Percentiles rank a stretch among this genome's conserved stretches.
Evolutionary conservation across 2,797 vertebrate genomes (phyloP).

Genomic region (Sternarchorhynchus goeldii): DNA sequence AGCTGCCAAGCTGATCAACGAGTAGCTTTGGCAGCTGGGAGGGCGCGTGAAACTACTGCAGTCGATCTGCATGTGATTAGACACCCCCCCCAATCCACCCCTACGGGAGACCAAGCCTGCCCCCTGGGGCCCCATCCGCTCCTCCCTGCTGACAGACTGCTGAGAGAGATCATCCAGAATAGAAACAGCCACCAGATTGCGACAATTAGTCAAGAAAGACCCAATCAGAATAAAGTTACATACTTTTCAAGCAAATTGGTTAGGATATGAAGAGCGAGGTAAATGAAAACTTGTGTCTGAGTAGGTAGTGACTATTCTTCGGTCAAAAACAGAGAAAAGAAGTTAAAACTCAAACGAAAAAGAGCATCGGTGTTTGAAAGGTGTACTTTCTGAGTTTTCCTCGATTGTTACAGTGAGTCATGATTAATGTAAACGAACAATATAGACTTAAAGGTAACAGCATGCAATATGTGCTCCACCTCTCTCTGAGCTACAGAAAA

Average conservation of each 20-base stretch:
- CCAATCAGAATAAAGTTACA: not conserved
- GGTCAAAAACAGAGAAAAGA: not conserved
- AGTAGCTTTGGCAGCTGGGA: slow-evolving; percentile 17
- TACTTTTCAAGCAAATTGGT: not conserved
- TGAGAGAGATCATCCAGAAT: no score
- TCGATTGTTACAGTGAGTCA: not conserved
- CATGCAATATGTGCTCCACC: not conserved
- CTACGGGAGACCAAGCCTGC: slow-evolving; percentile 21
- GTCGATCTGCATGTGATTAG: slow-evolving; percentile 32
- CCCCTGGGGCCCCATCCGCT: not conserved
- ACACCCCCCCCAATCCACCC: slow-evolving; percentile 5
- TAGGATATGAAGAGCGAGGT: not conserved
- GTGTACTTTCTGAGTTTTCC: not conserved
- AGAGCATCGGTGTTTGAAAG: no score
- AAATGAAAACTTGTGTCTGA: not conserved
- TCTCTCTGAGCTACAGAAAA: not conserved
- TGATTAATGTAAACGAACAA: not conserved
- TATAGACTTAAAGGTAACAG: slow-evolving; percentile 1
- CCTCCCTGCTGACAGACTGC: no score
- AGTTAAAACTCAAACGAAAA: not conserved
- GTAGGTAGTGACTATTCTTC: not conserved
- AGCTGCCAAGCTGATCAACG: slow-evolving; percentile 18
- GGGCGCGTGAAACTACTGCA: slow-evolving; percentile 25
- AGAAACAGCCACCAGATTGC: no score
- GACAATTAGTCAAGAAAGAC: not conserved